Conservation (phyloP, 1,140 invertebrate species). For the Pogonomyrmex californicus region DNA sequence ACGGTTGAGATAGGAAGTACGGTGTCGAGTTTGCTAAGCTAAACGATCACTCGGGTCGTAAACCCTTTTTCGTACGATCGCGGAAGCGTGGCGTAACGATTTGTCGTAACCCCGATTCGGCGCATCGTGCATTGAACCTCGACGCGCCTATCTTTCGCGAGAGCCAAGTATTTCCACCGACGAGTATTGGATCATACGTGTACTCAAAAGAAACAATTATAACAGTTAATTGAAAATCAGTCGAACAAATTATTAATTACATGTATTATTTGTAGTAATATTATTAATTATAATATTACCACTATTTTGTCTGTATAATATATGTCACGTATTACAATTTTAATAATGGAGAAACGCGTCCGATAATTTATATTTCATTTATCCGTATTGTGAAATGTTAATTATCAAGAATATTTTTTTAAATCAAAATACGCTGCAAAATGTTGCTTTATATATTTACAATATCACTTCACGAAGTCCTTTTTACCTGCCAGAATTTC, state of each 20-base stretch:
- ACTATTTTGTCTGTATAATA: no score
- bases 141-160: neutral
- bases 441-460: neutral
- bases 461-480: neutral
- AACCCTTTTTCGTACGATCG: conserved; percentile 41
- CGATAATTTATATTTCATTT: neutral
- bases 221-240: neutral
- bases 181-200: neutral
- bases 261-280: neutral
- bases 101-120: conserved; percentile 51
- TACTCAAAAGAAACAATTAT: conserved; percentile 11
- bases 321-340: neutral
- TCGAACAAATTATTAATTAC: neutral
- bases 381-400: neutral
- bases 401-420: neutral
- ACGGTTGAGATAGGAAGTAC: neutral
- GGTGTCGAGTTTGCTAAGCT: conserved; percentile 24
- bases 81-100: conserved; percentile 34
- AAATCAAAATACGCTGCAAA: neutral
- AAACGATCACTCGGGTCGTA: conserved; percentile 32
- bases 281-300: neutral
- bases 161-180: neutral
- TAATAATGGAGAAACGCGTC: neutral
- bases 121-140: conserved; percentile 37
- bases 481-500: neutral